phyloP scores from a whole-genome alignment of 2,797 vertebrate species.

The Alfaro cultratus region DNA sequence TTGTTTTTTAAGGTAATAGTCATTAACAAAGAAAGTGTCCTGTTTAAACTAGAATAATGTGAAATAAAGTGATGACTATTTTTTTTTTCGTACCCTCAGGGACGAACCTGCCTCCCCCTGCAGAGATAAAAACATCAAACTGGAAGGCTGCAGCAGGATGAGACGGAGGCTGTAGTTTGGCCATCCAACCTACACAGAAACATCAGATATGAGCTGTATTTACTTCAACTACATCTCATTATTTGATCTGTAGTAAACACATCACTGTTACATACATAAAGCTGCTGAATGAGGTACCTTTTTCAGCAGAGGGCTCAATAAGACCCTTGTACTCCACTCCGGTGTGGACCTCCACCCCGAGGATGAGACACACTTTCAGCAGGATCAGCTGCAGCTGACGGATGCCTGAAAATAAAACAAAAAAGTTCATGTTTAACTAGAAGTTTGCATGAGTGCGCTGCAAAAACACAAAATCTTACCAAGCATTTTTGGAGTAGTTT shows the following conservation, averaged over 20 bases:
- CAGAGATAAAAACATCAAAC: constrained; percentile 93
- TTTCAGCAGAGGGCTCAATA: constrained; percentile 70
- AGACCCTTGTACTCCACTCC: constrained; percentile 85
- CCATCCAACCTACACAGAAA: constrained; percentile 83
- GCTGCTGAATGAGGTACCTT: constrained; percentile 49
- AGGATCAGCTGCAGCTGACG: constrained; percentile 93
- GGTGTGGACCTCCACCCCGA: constrained; percentile 92
- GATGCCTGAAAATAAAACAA: constrained; percentile 82
- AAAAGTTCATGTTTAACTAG: neutral
- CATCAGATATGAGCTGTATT: neutral
- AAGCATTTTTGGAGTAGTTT: too few relatives aligned
- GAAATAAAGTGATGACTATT: constrained; percentile 1
- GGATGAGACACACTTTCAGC: constrained; percentile 89
- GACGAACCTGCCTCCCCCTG: constrained; percentile 89
- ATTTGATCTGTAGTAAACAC: neutral
- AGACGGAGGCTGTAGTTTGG: constrained; percentile 80
- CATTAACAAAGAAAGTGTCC: constrained; percentile 5
- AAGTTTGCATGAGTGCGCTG: neutral
- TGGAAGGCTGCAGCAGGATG: constrained; percentile 82
- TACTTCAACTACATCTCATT: neutral
- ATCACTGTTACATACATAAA: neutral
- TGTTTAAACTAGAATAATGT: neutral
- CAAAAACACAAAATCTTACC: neutral
- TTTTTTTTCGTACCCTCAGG: constrained; percentile 86
- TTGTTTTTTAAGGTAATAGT: neutral